Evolutionary conservation across 2,797 vertebrate genomes (phyloP), one percentile per base, ranked within the genome.

Genomic region (Danio kyathit): DNA sequence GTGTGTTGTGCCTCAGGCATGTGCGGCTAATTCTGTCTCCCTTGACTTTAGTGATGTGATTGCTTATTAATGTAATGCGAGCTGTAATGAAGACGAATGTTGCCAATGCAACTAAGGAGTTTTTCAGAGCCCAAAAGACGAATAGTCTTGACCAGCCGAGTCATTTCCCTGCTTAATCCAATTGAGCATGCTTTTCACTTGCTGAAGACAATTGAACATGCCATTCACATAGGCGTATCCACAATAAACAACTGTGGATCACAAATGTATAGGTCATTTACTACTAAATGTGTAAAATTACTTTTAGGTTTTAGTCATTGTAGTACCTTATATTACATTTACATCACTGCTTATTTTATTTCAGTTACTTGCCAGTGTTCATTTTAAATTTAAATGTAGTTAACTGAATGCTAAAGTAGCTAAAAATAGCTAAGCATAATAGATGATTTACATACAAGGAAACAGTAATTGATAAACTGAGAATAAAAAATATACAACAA

Each of bases 41-140:
- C 70, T 57, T 64, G 78, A 72, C 69, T 52, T 56, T 80, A 79
- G 57, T 46, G 41, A 74, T 57, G 70, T 54, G 61, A 73, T 71
- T 65, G 49, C 60, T 57, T 65, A 63, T 52, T 73, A 80, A 80
- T 64, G 49, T 65, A 64, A 80, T 80, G 49, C 40, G 69, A 80
- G 51, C 70, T 65, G 70, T 56, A 65, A 73, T 80, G 69, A 74
- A 73, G 78, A 73, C n/a, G 48, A 73, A 80, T 64, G 67, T 56
- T 54, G 60, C 70, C 65, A 52, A 83, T 74, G 54, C 63, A 54
- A 46, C 38, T 11, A 52, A 60, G 12, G 46, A 38, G 29, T 56
- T 74, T 56, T 83, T 69, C 13, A 66, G 46, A 56, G 63, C 69
- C 44, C 43, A 51, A n/a, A 21, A 49, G 61, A 44, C 7, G 7